Conservation (phyloP, 2,888 invertebrate species). For the Eilema depressum region DNA sequence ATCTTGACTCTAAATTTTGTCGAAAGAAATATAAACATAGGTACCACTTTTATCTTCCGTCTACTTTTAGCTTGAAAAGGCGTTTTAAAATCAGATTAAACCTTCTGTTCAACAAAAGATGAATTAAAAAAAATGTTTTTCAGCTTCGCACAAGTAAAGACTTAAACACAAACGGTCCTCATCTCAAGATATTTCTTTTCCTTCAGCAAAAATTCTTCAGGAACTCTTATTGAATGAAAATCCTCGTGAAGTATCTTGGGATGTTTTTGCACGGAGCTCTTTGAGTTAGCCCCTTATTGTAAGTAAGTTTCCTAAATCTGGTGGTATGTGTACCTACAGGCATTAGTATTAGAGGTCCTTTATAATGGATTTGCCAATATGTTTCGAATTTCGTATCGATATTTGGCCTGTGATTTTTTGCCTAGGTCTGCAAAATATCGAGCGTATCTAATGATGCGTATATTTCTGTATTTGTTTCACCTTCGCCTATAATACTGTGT, state of each 20-base stretch:
- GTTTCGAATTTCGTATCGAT: background rate
- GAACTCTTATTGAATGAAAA: constrained; percentile 49
- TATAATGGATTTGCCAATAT: background rate
- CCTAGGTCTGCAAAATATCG: background rate
- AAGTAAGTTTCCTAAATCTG: constrained; percentile 36
- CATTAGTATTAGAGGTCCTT: constrained; percentile 18
- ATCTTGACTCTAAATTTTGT: background rate
- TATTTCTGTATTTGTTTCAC: background rate
- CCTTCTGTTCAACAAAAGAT: constrained; percentile 26
- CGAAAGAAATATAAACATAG: constrained; percentile 3
- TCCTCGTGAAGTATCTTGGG: constrained; percentile 44
- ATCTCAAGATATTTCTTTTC: constrained; percentile 32
- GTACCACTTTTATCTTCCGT: constrained; percentile 15
- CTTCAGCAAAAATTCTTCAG: constrained; percentile 35
- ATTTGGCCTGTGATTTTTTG: background rate
- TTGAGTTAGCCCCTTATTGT: constrained; percentile 30
- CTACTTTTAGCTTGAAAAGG: constrained; percentile 26
- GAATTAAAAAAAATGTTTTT: constrained; percentile 29
- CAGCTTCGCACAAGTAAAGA: constrained; percentile 30
- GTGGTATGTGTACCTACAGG: constrained; percentile 14
- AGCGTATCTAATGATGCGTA: background rate
- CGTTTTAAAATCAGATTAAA: constrained; percentile 42
- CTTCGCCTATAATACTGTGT: background rate
- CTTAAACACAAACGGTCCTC: constrained; percentile 45
- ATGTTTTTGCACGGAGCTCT: constrained; percentile 39